These are phyloP conservation scores for Anagyrus pseudococci DNA, from an alignment of 2,888 invertebrate genomes.

Conservation along the genomic window DNA sequence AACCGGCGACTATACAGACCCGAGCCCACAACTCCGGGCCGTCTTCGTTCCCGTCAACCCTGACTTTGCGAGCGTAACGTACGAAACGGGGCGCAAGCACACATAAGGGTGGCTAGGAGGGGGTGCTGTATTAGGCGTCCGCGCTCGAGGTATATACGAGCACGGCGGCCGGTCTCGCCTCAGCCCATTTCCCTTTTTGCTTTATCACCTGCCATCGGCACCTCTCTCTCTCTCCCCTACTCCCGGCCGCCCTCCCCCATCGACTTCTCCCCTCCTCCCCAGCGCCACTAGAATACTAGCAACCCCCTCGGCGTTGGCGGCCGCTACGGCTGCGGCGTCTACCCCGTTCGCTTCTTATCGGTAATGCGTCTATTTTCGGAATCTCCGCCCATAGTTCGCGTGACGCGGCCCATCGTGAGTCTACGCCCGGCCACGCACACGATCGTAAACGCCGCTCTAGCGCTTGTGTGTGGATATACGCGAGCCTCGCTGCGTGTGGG, in stretches of 20 bases:
- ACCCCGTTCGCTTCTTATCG: slow-evolving; percentile 54
- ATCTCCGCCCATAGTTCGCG: slow-evolving; percentile 61
- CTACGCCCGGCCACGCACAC: neutral
- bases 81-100: no score
- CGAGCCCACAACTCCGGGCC: no score
- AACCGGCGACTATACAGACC: no score
- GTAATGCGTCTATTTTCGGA: slow-evolving; percentile 61
- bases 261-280: slow-evolving; percentile 20
- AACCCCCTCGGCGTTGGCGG: neutral
- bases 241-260: slow-evolving; percentile 46
- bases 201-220: slow-evolving; percentile 60
- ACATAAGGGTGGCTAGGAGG: no score
- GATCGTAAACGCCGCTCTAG: neutral
- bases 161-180: slow-evolving; percentile 42
- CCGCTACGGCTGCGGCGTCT: slow-evolving; percentile 36
- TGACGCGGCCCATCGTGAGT: slow-evolving; percentile 50
- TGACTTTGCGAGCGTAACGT: no score
- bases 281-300: slow-evolving; percentile 16
- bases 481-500: no score
- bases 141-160: no score
- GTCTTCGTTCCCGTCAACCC: no score
- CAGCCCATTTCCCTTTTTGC: slow-evolving; percentile 52
- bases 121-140: no score
- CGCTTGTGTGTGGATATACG: no score
- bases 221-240: slow-evolving; percentile 43